Evolutionary conservation across 2,797 vertebrate species (phyloP).

Genomic region (Tachyglossus aculeatus): DNA sequence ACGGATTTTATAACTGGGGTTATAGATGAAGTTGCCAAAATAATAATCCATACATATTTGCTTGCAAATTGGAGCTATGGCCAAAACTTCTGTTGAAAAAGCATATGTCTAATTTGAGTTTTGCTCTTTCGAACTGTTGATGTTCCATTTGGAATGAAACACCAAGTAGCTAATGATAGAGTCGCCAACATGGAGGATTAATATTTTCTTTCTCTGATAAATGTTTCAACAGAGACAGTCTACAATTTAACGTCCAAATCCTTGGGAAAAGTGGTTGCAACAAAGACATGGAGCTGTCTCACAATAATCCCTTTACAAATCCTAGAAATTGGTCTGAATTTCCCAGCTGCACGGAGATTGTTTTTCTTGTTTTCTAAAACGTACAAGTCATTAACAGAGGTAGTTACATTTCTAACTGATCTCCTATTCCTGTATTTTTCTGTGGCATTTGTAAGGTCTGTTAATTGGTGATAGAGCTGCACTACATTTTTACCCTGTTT

Average conservation of each 20-base stretch:
- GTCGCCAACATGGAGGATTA: neutral
- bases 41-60: neutral
- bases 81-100: neutral
- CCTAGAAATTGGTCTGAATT: neutral
- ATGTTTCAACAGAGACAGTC: neutral
- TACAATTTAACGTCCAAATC: conserved; percentile 4
- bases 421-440: fast-evolving
- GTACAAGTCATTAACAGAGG: too few relatives aligned
- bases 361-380: neutral
- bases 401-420: too few relatives aligned
- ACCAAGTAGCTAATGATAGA: conserved; percentile 12
- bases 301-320: neutral
- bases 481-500: neutral
- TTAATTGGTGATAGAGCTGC: neutral
- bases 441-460: fast-evolving
- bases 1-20: conserved; percentile 14
- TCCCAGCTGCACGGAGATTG: neutral
- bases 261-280: neutral
- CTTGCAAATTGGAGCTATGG: neutral
- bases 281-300: too few relatives aligned
- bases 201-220: neutral
- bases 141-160: conserved; percentile 1
- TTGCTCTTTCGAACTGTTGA: neutral
- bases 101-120: neutral
- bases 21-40: neutral